These are phyloP conservation scores for Micronycteris hirsuta DNA, from an alignment of 2,113 vertebrate genomes.

Conservation along the genomic window DNA sequence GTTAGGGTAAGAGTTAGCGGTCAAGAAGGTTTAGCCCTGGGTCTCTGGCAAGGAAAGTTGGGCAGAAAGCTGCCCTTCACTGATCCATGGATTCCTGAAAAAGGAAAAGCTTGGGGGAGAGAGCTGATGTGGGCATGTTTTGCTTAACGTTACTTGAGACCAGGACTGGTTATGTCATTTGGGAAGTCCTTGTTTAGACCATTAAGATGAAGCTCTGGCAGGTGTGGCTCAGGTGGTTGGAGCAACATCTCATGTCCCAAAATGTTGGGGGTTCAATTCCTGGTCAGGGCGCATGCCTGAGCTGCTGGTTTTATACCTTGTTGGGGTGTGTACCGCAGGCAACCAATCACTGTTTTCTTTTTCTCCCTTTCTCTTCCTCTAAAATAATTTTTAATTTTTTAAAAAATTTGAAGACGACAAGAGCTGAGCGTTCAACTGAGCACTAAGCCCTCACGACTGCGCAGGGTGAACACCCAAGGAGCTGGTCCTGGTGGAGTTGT, in stretches of 20 bases:
- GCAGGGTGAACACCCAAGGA: not conserved
- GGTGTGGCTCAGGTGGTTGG: too few relatives aligned
- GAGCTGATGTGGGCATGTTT: not conserved
- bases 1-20: too few relatives aligned
- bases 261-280: too few relatives aligned
- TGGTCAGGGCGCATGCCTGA: too few relatives aligned
- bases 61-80: not conserved
- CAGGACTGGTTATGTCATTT: not conserved
- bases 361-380: too few relatives aligned
- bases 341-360: too few relatives aligned
- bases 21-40: not conserved
- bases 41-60: not conserved
- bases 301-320: too few relatives aligned
- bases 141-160: not conserved
- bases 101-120: not conserved
- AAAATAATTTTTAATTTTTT: too few relatives aligned
- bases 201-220: too few relatives aligned
- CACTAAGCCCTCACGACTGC: not conserved
- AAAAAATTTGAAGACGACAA: not conserved
- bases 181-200: not conserved
- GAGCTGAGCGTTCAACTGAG: not conserved
- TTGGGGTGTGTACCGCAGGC: too few relatives aligned
- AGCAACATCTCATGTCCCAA: too few relatives aligned
- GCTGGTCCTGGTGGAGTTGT: not conserved
- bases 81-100: not conserved